Conservation (phyloP, 2,797 vertebrate species). For the Tragelaphus eurycerus region DNA sequence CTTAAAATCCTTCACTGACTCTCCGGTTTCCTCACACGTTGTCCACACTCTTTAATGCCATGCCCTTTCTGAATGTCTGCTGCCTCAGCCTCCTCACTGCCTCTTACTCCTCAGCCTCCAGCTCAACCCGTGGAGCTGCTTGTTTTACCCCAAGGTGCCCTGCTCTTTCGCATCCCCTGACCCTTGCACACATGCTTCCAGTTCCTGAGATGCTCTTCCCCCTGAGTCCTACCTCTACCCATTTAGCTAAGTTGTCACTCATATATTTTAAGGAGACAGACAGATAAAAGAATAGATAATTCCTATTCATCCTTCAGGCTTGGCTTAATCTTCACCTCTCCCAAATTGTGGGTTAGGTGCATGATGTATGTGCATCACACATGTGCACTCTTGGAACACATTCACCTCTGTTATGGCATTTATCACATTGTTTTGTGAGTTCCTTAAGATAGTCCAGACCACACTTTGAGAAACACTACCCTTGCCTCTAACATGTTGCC, state of each 20-base stretch:
- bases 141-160: neutral
- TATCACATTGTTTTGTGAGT: neutral
- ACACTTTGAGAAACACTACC: neutral
- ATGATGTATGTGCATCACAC: neutral
- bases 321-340: neutral
- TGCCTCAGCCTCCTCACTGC: neutral
- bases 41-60: neutral
- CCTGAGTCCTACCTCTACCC: neutral
- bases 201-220: neutral
- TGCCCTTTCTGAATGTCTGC: neutral
- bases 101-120: neutral
- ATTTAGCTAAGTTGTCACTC: neutral
- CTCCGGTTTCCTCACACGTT: neutral
- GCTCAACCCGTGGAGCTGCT: neutral
- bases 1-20: neutral
- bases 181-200: neutral
- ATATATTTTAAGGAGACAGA: neutral
- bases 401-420: neutral
- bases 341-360: neutral
- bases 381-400: fast-evolving
- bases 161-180: neutral
- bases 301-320: neutral
- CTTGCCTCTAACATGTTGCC: neutral
- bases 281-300: neutral
- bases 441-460: neutral